Base-by-base conservation (phyloP, 2,888 invertebrate species). In the Nymphalis urticae region DNA sequence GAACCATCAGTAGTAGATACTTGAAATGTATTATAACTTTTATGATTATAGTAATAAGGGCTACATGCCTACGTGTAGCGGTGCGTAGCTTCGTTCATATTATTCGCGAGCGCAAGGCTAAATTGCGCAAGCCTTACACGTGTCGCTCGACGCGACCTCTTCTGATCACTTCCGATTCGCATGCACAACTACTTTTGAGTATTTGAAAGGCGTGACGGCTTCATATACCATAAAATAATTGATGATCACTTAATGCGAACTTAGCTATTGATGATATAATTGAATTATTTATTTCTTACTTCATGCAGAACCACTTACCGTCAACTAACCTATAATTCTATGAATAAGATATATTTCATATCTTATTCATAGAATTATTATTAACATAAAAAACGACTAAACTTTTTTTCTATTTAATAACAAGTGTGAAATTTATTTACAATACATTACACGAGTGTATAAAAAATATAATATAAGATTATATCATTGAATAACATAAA, bases 111-210 rank as follows among this genome's bases (percentile, higher is more conserved):
- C 83, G 82, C 89, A 89, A 91, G 92, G 92, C 84, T 89, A 81
- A 66, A 77, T 90, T 90, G 84, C 90, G 89, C 87, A 91, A 91
- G 84, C 72, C 76, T 85, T 88, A 88, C 88, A 87, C 86, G 88
- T 87, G 90, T 86, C 87, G 80, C 76, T 75, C 69, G 72, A 79
- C 76, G 75, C 87, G 90, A 89, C 90, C 91, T 91, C 87, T 85
- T 82, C 86, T 76, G 75, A 85, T 83, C 85, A 90, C 92, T 91
- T 92, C 92, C 92, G 92, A 92, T 90, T 90, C 86, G 89, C 90
- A 87, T 86, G 87, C 86, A 85, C 86, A 85, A 82, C 84, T 77
- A 80, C 81, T 80, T 79, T 79, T 79, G 75, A 82, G 82, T 82
- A 83, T 84, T 85, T 86, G 85, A 88, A 87, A 87, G 87, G 85